phyloP scores from a whole-genome alignment of 2,888 invertebrate species.

The Alcis repandata region DNA sequence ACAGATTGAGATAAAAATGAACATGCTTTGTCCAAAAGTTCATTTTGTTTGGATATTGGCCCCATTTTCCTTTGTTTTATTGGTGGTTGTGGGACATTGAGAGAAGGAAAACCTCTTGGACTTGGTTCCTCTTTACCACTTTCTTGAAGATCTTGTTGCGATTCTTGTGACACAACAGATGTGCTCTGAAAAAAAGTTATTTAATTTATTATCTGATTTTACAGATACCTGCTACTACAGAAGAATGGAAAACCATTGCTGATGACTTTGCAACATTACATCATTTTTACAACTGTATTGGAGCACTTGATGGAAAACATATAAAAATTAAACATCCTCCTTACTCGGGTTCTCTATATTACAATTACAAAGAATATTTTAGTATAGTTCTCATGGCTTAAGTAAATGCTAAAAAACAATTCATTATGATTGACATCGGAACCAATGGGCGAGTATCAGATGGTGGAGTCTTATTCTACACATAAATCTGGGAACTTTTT shows the following conservation, averaged over 20 bases:
- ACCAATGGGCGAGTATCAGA: conserved; percentile 4
- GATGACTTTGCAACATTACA: conserved; percentile 14
- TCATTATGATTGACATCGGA: conserved; percentile 1
- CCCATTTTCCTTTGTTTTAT: conserved; percentile 7
- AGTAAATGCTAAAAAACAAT: background rate
- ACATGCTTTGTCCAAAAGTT: conserved; percentile 1
- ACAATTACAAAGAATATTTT: conserved; percentile 25
- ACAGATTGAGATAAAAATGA: conserved; percentile 12
- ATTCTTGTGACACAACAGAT: conserved; percentile 11
- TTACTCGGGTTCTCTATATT: conserved; percentile 25
- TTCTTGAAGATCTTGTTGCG: conserved; percentile 13
- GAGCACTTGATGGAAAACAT: conserved; percentile 33
- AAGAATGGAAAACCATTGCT: conserved; percentile 28
- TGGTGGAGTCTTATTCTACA: conserved; percentile 4
- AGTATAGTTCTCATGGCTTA: conserved; percentile 22
- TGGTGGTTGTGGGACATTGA: conserved; percentile 10
- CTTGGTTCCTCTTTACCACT: conserved; percentile 19
- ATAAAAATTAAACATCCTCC: conserved; percentile 13
- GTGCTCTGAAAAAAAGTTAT: conserved; percentile 23
- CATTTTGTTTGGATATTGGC: conserved; percentile 8
- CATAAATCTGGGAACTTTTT: conserved; percentile 2
- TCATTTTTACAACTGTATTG: conserved; percentile 22
- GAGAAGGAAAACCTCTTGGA: conserved; percentile 13
- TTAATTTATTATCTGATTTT: conserved; percentile 22
- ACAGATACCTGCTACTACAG: conserved; percentile 23